Conservation (phyloP, 2,113 vertebrate genomes). For the Vanacampus margaritifer region DNA sequence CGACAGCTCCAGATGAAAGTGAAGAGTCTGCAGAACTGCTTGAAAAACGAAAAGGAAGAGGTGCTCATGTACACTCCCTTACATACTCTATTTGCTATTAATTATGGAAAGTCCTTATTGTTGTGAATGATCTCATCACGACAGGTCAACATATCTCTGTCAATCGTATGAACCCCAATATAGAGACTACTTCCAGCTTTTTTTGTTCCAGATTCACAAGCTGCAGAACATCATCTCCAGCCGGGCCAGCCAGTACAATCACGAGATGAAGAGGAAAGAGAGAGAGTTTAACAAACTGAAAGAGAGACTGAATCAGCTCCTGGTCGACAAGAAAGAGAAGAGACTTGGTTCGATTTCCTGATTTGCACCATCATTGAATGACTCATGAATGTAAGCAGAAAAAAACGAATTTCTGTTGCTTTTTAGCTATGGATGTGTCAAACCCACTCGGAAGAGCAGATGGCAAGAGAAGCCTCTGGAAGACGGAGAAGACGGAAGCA, state of each 20-base stretch:
- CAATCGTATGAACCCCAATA: no score
- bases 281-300: conserved; percentile 91
- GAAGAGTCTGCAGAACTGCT: conserved; percentile 83
- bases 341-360: conserved; percentile 76
- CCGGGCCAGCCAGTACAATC: conserved; percentile 92
- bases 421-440: conserved; percentile 88
- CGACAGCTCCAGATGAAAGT: conserved; percentile 87
- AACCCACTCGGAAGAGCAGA: conserved; percentile 91
- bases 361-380: neutral
- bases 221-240: conserved; percentile 90
- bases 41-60: conserved; percentile 97
- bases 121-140: no score
- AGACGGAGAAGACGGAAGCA: conserved; percentile 88
- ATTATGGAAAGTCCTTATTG: no score
- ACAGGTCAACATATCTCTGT: no score
- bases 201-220: conserved; percentile 83
- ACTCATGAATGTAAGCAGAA: neutral
- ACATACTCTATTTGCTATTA: no score
- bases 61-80: conserved; percentile 54
- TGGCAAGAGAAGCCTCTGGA: conserved; percentile 90
- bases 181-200: neutral
- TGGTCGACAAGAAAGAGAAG: conserved; percentile 91
- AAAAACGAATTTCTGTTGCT: neutral
- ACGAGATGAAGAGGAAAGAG: conserved; percentile 96
- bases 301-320: conserved; percentile 90